Base-by-base conservation (phyloP, 2,888 invertebrate species). In the Trachelus troglodyta region DNA sequence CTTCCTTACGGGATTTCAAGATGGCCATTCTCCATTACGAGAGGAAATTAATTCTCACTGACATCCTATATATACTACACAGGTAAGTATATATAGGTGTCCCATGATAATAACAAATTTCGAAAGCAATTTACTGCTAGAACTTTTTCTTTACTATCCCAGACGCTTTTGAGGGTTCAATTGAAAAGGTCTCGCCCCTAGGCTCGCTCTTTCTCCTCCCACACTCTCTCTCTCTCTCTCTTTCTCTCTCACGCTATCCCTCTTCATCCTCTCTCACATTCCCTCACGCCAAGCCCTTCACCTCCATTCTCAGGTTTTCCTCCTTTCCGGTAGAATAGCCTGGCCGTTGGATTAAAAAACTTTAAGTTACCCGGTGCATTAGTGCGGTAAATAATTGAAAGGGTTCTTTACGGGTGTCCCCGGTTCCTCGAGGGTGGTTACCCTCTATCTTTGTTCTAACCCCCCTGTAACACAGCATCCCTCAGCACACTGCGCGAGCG, bases 301-400 rank as follows among this genome's bases (percentile, higher is more conserved):
- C 56, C 23, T 23, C 56, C 23, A 23, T 56, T 56, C 56, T 23
- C 56, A 23, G 56, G 15, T 56, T 56, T 56, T 56, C 9, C 56
- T 56, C 6, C 56, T 56, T 56, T 9, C 56, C 56, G 56, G 56
- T 56, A 56, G 56, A 56, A 56, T 56, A 15, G 23, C 56, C 23
- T 56, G 81, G 75, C 76, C 73, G 80, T 75, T 77, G 79, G 83
- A 85, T 81, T 81, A 82, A 82, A 84, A 86, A 83, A 77, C 81
- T 80, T 80, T 86, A 85, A 81, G 81, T 86, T 69, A 75, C 77
- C 79, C 75, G 78, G 80, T 81, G 79, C 81, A 81, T 82, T 83
- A 81, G 85, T 35, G 80, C 80, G 80, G 82, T 80, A 81, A 85
- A 86, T 86, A 86, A 85, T 85, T 86, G 83, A 82, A 83, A 84